Conservation (phyloP, 2,888 invertebrate species). For the Acronicta alni region DNA sequence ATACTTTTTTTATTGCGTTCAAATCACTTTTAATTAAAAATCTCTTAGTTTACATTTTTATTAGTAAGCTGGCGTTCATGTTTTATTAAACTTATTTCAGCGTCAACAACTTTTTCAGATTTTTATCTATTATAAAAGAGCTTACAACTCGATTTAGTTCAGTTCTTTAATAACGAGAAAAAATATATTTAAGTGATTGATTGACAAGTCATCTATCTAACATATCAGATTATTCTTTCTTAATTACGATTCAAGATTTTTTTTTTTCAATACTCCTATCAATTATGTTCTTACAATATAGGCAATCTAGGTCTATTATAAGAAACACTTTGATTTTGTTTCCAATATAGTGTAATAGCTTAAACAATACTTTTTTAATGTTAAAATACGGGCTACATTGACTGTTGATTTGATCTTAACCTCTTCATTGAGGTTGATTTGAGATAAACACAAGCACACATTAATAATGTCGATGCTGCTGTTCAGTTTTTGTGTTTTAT, state of each 20-base stretch:
- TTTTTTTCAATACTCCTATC: no score
- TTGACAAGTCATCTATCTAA: background rate
- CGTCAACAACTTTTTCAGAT: background rate
- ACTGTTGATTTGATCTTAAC: background rate
- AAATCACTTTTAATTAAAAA: constrained; percentile 38
- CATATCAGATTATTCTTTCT: background rate
- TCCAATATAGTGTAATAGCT: no score
- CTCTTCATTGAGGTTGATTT: background rate
- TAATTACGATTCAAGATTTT: no score
- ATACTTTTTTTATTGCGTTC: constrained; percentile 40
- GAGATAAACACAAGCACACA: background rate
- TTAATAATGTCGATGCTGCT: background rate
- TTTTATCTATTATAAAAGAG: background rate
- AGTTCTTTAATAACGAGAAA: constrained; percentile 5
- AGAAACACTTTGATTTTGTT: no score
- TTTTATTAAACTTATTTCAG: constrained; percentile 23
- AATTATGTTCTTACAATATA: no score
- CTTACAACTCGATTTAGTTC: constrained; percentile 9
- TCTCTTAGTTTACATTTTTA: constrained; percentile 33
- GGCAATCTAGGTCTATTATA: no score
- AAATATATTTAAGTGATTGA: constrained; percentile 14
- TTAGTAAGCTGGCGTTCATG: constrained; percentile 11
- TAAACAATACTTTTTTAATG: background rate
- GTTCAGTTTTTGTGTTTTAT: background rate
- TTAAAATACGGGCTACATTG: background rate